Percentiles rank a stretch among this genome's conserved stretches.
phyloP scores from a whole-genome alignment of 2,113 vertebrate genomes.

The Pterophyllum scalare region DNA sequence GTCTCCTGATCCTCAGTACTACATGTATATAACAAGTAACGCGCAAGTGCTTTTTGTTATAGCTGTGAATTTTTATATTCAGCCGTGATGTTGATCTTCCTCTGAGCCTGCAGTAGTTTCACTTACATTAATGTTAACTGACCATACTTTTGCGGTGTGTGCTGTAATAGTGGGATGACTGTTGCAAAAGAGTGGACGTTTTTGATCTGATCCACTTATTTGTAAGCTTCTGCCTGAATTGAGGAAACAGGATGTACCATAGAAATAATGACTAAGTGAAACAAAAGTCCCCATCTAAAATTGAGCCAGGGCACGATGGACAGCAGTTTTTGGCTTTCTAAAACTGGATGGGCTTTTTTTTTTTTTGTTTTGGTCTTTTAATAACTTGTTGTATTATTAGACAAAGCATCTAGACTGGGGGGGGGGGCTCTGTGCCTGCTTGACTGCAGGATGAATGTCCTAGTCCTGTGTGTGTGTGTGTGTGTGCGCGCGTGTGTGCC shows the following conservation, averaged over 20 bases:
- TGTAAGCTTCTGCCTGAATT: neutral
- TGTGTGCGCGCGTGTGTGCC: conserved; percentile 44
- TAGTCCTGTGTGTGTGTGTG: neutral
- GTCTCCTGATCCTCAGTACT: neutral
- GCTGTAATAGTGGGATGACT: neutral
- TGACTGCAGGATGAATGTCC: conserved; percentile 14
- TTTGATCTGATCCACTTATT: conserved; percentile 1
- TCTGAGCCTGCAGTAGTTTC: neutral
- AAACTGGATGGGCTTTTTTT: conserved; percentile 2
- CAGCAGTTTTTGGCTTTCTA: conserved; percentile 14
- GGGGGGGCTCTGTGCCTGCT: conserved; percentile 26
- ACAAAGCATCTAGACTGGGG: neutral
- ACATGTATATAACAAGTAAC: neutral
- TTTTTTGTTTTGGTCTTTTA: neutral
- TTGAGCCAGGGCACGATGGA: neutral
- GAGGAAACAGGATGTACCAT: conserved; percentile 34
- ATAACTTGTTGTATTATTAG: conserved; percentile 40
- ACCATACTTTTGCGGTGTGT: neutral
- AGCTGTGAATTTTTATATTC: neutral
- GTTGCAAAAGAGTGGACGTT: neutral
- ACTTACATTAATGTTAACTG: neutral
- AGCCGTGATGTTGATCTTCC: neutral
- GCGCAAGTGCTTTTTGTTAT: neutral
- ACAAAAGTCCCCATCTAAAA: conserved; percentile 23
- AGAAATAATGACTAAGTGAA: conserved; percentile 42